Evolutionary conservation across 2,888 invertebrate genomes (phyloP).

Genomic region (Ceratothoa steindachneri): DNA sequence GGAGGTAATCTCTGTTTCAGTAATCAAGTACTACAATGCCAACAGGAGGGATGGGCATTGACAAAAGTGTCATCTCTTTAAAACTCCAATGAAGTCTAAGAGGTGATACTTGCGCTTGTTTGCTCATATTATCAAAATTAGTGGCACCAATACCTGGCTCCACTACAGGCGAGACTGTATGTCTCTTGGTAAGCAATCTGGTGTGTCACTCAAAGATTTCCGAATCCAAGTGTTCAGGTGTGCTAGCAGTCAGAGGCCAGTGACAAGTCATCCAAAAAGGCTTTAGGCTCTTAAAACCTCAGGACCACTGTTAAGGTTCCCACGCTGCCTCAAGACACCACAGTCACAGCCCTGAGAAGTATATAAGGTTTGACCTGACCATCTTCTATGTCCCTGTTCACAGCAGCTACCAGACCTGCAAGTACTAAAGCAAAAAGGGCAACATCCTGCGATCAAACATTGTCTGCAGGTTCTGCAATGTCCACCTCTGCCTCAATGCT

Average conservation of each 20-base stretch:
- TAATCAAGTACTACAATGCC: slow-evolving; percentile 2
- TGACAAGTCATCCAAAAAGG: neutral
- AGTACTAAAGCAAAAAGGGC: neutral
- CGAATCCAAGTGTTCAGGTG: neutral
- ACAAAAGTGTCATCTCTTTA: slow-evolving; percentile 9
- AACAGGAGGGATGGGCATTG: neutral
- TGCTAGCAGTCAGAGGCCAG: neutral
- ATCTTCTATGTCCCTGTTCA: slow-evolving; percentile 2
- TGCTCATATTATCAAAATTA: neutral
- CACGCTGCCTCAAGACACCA: neutral
- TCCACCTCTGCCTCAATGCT: neutral
- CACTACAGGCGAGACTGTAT: neutral
- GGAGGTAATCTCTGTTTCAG: neutral
- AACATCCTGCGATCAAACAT: neutral
- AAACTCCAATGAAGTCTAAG: slow-evolving; percentile 11
- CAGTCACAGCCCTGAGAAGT: neutral
- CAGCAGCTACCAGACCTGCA: neutral
- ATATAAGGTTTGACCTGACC: neutral
- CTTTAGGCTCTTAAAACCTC: neutral
- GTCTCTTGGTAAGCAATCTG: too few species aligned
- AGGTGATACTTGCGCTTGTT: neutral
- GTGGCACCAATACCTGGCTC: neutral
- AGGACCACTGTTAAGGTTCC: neutral
- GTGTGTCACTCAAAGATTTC: too few species aligned
- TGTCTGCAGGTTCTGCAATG: slow-evolving; percentile 11